A percentile compares a stretch with the other conserved stretches of the same genome.
Evolutionary conservation across 2,797 vertebrate species (phyloP).

Genomic region (Remorina albescens): DNA sequence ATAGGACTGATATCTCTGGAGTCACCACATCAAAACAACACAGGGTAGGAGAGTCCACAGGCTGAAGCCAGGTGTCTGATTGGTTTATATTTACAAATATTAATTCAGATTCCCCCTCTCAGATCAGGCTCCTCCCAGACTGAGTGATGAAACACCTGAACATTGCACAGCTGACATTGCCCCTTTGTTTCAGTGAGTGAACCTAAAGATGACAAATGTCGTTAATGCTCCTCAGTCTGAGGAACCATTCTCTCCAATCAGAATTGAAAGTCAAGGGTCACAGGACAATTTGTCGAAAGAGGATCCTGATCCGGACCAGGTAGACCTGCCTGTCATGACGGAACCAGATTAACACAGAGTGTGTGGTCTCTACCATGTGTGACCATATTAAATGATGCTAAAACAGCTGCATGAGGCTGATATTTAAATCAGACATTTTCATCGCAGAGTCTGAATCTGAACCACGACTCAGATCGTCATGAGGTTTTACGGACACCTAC

Average conservation of each 20-base stretch:
- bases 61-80: slow-evolving; percentile 20
- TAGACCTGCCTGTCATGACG: slow-evolving; percentile 56
- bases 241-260: slow-evolving; percentile 56
- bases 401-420: slow-evolving; percentile 50
- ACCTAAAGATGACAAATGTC: not conserved
- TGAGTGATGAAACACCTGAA: not conserved
- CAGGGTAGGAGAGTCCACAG: slow-evolving; percentile 21
- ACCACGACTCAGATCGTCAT: not conserved
- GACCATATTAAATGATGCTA: slow-evolving; percentile 22
- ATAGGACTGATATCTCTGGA: slow-evolving; percentile 45
- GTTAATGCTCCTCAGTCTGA: slow-evolving; percentile 70
- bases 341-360: slow-evolving; percentile 6
- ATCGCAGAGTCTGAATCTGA: not conserved
- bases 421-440: too few relatives aligned
- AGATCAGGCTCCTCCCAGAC: not conserved
- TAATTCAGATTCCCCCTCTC: too few relatives aligned
- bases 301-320: slow-evolving; percentile 71
- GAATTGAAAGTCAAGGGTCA: slow-evolving; percentile 64
- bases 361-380: slow-evolving; percentile 13
- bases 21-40: slow-evolving; percentile 53
- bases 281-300: slow-evolving; percentile 59
- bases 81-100: too few relatives aligned
- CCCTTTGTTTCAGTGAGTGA: not conserved
- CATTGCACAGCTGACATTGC: not conserved
- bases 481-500: not conserved